phyloP scores from a whole-genome alignment of 1,140 invertebrate genomes.

The Brachionus rubens region DNA sequence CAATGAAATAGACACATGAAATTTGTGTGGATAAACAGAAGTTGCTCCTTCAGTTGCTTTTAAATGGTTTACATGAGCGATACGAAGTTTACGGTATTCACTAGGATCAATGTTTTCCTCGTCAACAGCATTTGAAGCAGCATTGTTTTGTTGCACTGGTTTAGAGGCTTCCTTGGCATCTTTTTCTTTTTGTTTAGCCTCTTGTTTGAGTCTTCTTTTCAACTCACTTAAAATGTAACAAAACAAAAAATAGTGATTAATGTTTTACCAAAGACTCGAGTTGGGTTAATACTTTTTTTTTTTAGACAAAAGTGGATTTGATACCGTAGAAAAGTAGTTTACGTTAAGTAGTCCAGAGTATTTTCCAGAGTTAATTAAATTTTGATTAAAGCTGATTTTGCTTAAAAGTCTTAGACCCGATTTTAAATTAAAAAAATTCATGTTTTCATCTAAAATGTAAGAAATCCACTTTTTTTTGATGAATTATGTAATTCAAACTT shows the following conservation, averaged over 20 bases:
- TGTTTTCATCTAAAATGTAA: too few species aligned
- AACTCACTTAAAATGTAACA: slow-evolving; percentile 70
- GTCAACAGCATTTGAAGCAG: slow-evolving; percentile 50
- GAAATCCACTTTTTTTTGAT: too few species aligned
- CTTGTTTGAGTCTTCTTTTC: slow-evolving; percentile 81
- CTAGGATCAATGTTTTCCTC: slow-evolving; percentile 87
- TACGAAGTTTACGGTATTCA: slow-evolving; percentile 50
- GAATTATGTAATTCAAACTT: background rate
- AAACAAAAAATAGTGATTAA: background rate
- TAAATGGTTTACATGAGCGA: slow-evolving; percentile 8
- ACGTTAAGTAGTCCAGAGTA: background rate
- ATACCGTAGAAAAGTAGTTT: background rate
- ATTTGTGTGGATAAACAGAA: slow-evolving; percentile 95
- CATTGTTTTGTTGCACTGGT: slow-evolving; percentile 47
- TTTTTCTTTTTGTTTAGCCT: slow-evolving; percentile 88
- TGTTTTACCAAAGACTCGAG: background rate
- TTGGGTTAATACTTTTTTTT: slow-evolving; percentile 4
- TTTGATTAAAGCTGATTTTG: too few species aligned
- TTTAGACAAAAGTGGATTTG: slow-evolving; percentile 25
- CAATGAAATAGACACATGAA: slow-evolving; percentile 83
- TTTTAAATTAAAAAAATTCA: too few species aligned
- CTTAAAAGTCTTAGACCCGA: too few species aligned
- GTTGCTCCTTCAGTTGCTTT: background rate
- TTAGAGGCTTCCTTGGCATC: slow-evolving; percentile 68
- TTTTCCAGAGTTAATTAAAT: background rate